These are phyloP conservation scores for Pilophorus perplexus DNA, from an alignment of 2,888 invertebrate genomes.

Conservation along the genomic window DNA sequence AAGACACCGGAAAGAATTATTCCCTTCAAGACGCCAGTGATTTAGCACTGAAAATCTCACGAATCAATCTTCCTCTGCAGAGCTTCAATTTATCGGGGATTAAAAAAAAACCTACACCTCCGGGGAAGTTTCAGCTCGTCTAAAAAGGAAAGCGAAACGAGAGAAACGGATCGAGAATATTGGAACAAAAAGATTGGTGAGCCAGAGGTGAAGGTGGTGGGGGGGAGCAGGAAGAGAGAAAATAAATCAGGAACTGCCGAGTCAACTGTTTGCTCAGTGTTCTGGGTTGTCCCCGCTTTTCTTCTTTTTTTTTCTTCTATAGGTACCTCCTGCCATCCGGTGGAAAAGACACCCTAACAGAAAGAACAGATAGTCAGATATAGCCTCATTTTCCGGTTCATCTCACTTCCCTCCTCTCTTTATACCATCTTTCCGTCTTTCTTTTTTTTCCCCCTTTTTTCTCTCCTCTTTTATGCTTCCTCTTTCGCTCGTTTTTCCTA, in stretches of 20 bases:
- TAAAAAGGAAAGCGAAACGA: not conserved
- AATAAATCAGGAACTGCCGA: constrained; percentile 37
- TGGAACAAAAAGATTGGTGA: not conserved
- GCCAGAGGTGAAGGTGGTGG: not conserved
- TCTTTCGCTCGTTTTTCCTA: not conserved
- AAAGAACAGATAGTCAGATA: constrained; percentile 40
- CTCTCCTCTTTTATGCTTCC: not conserved
- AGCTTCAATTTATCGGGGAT: no score
- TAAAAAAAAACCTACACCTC: no score
- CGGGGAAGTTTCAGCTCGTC: no score
- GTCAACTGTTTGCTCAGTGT: constrained; percentile 35
- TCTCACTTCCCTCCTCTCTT: constrained; percentile 13
- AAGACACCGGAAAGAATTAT: no score
- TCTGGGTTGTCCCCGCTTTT: not conserved
- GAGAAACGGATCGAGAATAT: constrained; percentile 3
- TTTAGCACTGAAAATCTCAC: no score
- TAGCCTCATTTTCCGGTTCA: constrained; percentile 39
- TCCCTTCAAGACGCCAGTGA: no score
- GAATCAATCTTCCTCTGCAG: no score
- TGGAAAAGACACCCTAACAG: constrained; percentile 27
- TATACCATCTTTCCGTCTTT: constrained; percentile 1
- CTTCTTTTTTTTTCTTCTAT: no score
- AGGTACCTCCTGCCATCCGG: constrained; percentile 3
- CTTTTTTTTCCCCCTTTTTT: not conserved
- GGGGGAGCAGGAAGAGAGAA: constrained; percentile 3